phyloP scores from a whole-genome alignment of 1,140 invertebrate species.

The Onthophagus taurus region DNA sequence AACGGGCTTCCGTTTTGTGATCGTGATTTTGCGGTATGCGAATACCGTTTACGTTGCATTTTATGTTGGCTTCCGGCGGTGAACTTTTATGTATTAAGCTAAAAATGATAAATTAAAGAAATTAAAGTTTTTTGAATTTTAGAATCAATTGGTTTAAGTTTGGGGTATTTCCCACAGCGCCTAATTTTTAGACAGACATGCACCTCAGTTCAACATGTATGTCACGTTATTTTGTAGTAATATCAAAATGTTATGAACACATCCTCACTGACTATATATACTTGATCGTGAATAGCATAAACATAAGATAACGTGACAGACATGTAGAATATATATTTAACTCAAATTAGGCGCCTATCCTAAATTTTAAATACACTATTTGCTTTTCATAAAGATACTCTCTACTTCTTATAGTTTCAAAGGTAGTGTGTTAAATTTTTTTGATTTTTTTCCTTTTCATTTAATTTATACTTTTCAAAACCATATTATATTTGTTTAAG shows the following conservation, averaged over 20 bases:
- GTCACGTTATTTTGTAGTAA: background rate
- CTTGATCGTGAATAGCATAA: no score
- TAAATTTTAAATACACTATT: no score
- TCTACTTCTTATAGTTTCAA: no score
- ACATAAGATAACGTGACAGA: no score
- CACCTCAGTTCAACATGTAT: background rate
- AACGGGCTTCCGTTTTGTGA: slow-evolving; percentile 70
- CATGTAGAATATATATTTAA: no score
- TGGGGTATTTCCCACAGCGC: background rate
- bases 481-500: no score
- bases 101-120: slow-evolving; percentile 3
- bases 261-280: background rate
- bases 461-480: no score
- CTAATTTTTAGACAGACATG: background rate
- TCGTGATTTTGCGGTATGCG: slow-evolving; percentile 48
- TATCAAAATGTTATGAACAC: background rate
- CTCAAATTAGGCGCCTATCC: no score
- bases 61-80: slow-evolving; percentile 67
- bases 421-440: no score
- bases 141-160: background rate
- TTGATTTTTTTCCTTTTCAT: no score
- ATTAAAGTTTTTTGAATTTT: slow-evolving; percentile 1
- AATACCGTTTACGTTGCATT: slow-evolving; percentile 62
- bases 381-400: no score
- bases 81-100: slow-evolving; percentile 58